Conservation (phyloP, 2,888 invertebrate species). For the Oligia strigilis region DNA sequence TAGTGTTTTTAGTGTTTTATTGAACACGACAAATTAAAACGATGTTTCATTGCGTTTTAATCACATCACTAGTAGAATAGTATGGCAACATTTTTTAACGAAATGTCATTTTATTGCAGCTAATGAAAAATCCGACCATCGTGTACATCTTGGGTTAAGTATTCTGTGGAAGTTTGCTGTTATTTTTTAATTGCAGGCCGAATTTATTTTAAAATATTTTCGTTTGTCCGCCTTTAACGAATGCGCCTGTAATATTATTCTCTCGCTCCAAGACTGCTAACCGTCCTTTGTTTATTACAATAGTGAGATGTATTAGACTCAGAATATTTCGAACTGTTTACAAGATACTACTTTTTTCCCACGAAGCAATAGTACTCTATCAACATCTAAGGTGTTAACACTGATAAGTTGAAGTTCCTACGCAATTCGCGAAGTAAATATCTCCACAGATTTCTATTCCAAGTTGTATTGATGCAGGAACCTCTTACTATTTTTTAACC, state of each 20-base stretch:
- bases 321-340: slow-evolving; percentile 6
- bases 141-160: slow-evolving; percentile 8
- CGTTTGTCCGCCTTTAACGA: neutral
- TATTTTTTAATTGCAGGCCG: too few species aligned
- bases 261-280: slow-evolving; percentile 5
- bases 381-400: neutral
- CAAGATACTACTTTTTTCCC: neutral
- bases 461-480: slow-evolving; percentile 44
- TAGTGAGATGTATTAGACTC: neutral
- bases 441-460: slow-evolving; percentile 17
- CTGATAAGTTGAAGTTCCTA: neutral
- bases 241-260: neutral
- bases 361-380: neutral
- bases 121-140: neutral
- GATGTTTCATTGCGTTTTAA: too few species aligned
- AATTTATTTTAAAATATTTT: neutral
- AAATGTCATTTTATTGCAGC: too few species aligned
- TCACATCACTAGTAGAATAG: too few species aligned
- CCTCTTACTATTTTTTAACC: slow-evolving; percentile 19
- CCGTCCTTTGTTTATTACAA: slow-evolving; percentile 30
- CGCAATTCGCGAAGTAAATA: neutral
- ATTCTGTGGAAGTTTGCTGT: slow-evolving; percentile 3
- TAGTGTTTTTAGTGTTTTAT: too few species aligned
- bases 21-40: too few species aligned
- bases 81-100: too few species aligned